Evolutionary conservation across 2,113 vertebrate genomes (phyloP), one percentile per base, ranked within the genome.

Genomic region (Halcyon malimbica): DNA sequence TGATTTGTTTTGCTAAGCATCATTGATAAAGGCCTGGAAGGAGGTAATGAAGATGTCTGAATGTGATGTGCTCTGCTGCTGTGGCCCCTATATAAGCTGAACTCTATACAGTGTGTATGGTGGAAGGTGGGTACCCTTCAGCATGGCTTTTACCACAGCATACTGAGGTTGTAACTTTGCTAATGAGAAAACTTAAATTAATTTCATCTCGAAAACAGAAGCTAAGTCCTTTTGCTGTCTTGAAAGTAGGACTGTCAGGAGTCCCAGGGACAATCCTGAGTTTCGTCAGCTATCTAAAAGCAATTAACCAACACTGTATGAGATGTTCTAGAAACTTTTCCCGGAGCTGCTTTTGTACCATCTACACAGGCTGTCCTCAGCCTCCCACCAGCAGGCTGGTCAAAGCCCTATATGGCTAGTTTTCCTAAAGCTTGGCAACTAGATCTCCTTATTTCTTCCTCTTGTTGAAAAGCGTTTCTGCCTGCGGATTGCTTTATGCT

Each of bases 51-150:
- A 73, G 79, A 31, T 46, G 37, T 29, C 35, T 31, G 53, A 44
- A 79, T 35, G 29, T 11, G 25, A 70, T 35, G 24, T 71, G 18
- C 74, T 59, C 56, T 64, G 70, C 23, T 56, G n/a, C 28, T 28
- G 8, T 21, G 16, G 25, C 25, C 25, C 10, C 51, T 42, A 4
- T 35, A 6, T 9, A 51, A 79, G 37, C 23, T 54, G 37, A 11
- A 13, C 4, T n/a, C 2, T 13, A 25, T 8, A 14, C 7, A 29
- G 29, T 6, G 2, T 42, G 33, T 28, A 8, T 3, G 26, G 39
- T 33, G 44, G 29, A 20, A 68, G 3, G 17, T 16, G 29, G 6
- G 26, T 8, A 83, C 50, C 35, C 35, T 62, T 48, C 79, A 83
- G 67, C 28, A 17, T 21, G 44, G 10, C 46, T 91, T 76, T 63